Evolutionary conservation across 2,113 vertebrate genomes (phyloP).

Genomic region (Pavo muticus): DNA sequence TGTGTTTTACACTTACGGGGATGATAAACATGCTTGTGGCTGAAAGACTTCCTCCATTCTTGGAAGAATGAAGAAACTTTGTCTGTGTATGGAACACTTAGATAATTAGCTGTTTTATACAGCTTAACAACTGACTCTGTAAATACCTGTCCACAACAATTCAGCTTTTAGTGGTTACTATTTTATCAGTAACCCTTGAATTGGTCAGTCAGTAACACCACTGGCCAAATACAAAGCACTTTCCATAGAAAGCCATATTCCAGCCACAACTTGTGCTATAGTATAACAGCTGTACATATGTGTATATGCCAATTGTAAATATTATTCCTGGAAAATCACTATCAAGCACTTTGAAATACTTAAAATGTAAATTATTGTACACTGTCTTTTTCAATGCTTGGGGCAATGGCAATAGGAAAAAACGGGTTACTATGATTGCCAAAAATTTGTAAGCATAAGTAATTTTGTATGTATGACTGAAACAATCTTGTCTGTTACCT

Average conservation of each 20-base stretch:
- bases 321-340: slow-evolving; percentile 82
- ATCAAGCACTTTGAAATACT: slow-evolving; percentile 94
- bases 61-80: slow-evolving; percentile 81
- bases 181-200: slow-evolving; percentile 74
- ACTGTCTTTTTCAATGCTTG: slow-evolving; percentile 88
- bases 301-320: slow-evolving; percentile 89
- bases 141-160: slow-evolving; percentile 79
- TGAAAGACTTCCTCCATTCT: slow-evolving; percentile 84
- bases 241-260: slow-evolving; percentile 87
- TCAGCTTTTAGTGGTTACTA: slow-evolving; percentile 81
- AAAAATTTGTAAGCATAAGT: slow-evolving; percentile 83
- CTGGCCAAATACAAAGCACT: slow-evolving; percentile 82
- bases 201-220: slow-evolving; percentile 77
- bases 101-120: slow-evolving; percentile 81
- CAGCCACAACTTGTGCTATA: slow-evolving; percentile 79
- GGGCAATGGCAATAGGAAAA: slow-evolving; percentile 87
- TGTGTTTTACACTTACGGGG: slow-evolving; percentile 67
- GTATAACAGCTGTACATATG: slow-evolving; percentile 87
- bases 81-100: slow-evolving; percentile 71
- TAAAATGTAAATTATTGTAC: slow-evolving; percentile 92
- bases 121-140: slow-evolving; percentile 71
- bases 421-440: slow-evolving; percentile 87
- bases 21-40: slow-evolving; percentile 80
- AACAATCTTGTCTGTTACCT: slow-evolving; percentile 66
- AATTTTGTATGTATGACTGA: slow-evolving; percentile 82